These are phyloP conservation scores for Ethmia dodecea DNA, from an alignment of 2,888 invertebrate species.

Conservation along the genomic window DNA sequence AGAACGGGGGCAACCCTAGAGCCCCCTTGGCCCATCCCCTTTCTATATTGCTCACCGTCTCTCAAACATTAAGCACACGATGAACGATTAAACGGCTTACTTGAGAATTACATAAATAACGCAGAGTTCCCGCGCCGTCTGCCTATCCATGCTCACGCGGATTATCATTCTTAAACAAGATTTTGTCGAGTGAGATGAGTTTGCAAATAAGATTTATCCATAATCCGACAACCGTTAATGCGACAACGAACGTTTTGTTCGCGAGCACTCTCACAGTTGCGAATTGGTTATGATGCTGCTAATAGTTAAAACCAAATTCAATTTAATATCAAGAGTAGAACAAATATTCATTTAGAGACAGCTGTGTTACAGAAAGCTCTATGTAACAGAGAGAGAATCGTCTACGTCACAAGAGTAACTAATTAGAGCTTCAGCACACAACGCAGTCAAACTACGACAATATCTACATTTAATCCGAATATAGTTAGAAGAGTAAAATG, in stretches of 20 bases:
- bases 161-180: slow-evolving; percentile 43
- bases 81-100: slow-evolving; percentile 60
- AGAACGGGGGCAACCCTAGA: slow-evolving; percentile 40
- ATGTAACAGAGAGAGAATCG: too few relatives aligned
- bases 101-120: slow-evolving; percentile 53
- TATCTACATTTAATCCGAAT: background rate
- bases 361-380: too few relatives aligned
- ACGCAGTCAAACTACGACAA: too few relatives aligned
- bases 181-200: slow-evolving; percentile 27
- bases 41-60: slow-evolving; percentile 29
- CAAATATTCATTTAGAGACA: too few relatives aligned
- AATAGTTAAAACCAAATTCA: too few relatives aligned
- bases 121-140: slow-evolving; percentile 35
- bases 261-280: background rate
- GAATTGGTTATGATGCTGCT: too few relatives aligned
- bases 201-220: slow-evolving; percentile 20
- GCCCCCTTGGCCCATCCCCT: slow-evolving; percentile 23
- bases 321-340: too few relatives aligned
- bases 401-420: too few relatives aligned
- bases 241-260: background rate
- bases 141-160: slow-evolving; percentile 34
- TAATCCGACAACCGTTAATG: slow-evolving; percentile 3
- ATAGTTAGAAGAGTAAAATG: background rate
- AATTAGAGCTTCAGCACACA: too few relatives aligned
- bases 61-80: slow-evolving; percentile 53